Percentiles rank a stretch among this genome's conserved stretches.
Conservation (phyloP, 1,140 invertebrate species). For the Sesamia nonagrioides region DNA sequence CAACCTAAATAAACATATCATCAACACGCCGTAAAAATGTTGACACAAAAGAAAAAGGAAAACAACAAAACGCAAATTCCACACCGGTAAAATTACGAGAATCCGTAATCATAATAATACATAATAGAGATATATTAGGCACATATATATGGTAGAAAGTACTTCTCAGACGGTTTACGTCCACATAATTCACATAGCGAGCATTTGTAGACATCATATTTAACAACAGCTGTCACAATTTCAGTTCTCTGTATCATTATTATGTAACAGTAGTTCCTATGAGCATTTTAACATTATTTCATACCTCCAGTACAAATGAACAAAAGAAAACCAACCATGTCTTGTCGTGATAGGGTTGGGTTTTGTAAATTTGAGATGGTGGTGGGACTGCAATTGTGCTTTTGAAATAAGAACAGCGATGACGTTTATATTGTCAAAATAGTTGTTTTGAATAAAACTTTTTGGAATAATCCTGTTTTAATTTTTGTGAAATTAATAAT, state of each 20-base stretch:
- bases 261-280: conserved; percentile 25
- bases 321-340: background rate
- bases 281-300: conserved; percentile 20
- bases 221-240: conserved; percentile 30
- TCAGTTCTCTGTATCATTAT: conserved; percentile 42
- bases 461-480: too few species aligned
- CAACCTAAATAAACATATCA: conserved; percentile 4
- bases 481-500: too few species aligned
- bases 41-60: background rate
- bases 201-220: conserved; percentile 41
- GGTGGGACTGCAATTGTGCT: too few species aligned
- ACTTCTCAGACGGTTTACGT: background rate
- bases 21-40: background rate
- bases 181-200: conserved; percentile 32
- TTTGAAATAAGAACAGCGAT: too few species aligned
- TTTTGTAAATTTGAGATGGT: too few species aligned
- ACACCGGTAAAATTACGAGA: background rate
- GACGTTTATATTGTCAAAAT: too few species aligned
- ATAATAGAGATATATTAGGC: conserved; percentile 9
- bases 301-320: background rate
- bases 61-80: background rate
- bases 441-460: too few species aligned
- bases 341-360: too few species aligned
- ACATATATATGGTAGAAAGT: background rate
- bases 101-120: background rate